Percentiles rank a stretch among this genome's conserved stretches.
These are phyloP conservation scores for Diorhabda elongata DNA, from an alignment of 1,140 invertebrate species.

Conservation along the genomic window DNA sequence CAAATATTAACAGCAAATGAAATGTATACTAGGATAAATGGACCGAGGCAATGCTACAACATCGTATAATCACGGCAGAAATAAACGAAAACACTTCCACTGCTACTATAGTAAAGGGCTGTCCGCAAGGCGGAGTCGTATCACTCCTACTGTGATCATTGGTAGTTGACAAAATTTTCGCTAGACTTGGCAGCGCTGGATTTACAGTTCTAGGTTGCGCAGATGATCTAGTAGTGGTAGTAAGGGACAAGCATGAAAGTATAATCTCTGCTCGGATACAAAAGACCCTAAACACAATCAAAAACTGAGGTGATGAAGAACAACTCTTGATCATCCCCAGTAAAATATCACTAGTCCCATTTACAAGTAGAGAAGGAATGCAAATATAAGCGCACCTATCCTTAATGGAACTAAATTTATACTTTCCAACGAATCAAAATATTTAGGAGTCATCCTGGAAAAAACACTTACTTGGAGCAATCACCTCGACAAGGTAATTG, in stretches of 20 bases:
- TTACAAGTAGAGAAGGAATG: not conserved
- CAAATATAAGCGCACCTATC: not conserved
- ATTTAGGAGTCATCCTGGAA: not conserved
- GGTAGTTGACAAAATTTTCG: not conserved
- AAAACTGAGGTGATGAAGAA: not conserved
- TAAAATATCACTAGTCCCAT: not conserved
- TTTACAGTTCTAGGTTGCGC: not conserved
- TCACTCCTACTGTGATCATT: not conserved
- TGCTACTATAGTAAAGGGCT: not conserved
- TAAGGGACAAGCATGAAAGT: not conserved
- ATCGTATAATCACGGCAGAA: not conserved
- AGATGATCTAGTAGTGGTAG: not conserved
- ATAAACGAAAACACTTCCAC: not conserved
- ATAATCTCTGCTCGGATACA: not conserved
- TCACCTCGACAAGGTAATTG: not conserved
- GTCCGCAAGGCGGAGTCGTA: not conserved
- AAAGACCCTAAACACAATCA: not conserved
- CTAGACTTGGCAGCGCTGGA: not conserved
- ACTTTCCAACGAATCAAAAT: not conserved
- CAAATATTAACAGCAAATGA: no score
- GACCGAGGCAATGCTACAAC: not conserved
- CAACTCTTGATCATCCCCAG: not conserved
- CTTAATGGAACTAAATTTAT: not conserved
- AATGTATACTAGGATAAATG: not conserved
- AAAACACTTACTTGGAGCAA: not conserved